Base-by-base conservation (phyloP, 2,888 invertebrate genomes). In the Tyria jacobaeae region DNA sequence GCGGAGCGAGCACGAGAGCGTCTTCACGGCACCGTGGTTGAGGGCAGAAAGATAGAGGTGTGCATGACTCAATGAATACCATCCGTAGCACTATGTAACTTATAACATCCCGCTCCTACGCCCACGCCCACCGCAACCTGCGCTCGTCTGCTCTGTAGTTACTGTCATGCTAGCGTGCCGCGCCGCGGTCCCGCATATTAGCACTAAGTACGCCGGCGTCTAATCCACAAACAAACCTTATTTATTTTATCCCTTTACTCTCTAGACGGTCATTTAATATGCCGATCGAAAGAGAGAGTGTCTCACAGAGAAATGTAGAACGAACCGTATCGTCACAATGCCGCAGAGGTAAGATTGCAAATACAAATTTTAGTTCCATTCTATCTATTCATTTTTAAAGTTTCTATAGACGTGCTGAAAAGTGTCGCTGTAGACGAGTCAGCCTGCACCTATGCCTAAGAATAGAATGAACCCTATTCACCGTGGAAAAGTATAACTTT, bases 11-110 rank as follows among this genome's bases (percentile, higher is more conserved):
- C 99, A 97, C 98, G 99, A 96, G 99, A 99, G 97, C 98, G 99
- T 97, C 98, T 99, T 96, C 99, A 99, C 97, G 99, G 99, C 97
- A 99, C 99, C 96, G 98, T 99, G 97, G 99, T 99, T 97, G 99
- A 99, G 97, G 99, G 99, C 96, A 97, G 99, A 96, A 99, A 99
- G 97, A 99, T 99, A 97, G 99, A 99, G 99, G 99, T 99, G 97
- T 98, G 97, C 97, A 97, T 98, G 97, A 96, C 93, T 95, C 94
- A 95, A 95, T 95, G 94, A 95, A 94, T 94, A 92, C 92, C 93
- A 93, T 94, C 93, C 89, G 92, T 92, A 92, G 94, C 95, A 94
- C 94, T 94, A 84, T 92, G 94, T 95, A 95, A 95, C 95, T 95
- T 95, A 83, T 95, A 95, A 95, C 95, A 95, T 92, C 92, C 94